Base-by-base conservation (phyloP, 2,797 vertebrate genomes). In the Prionace glauca region DNA sequence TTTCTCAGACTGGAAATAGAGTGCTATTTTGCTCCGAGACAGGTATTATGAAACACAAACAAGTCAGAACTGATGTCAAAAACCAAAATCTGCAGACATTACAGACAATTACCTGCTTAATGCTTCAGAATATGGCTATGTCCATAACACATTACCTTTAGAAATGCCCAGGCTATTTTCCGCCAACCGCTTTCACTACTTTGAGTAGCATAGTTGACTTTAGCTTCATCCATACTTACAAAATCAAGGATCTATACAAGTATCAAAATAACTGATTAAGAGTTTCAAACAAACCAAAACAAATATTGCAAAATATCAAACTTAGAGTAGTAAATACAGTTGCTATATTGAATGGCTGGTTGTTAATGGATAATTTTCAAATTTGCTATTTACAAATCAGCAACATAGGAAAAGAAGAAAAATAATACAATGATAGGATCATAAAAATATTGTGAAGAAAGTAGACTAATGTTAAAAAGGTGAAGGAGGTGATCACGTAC, bases 81-180 rank as follows among this genome's bases (percentile, higher is more conserved):
- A 62, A 87, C 88, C 65, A 91, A 91, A 67, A 67, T 24, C 20
- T 1, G 36, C 67, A 69, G 69, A 92, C 18, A 92, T 22, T 24
- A 62, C 62, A 36, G n/a, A 41, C 56, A 45, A 26, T 32, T 56
- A 3, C 29, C 16, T 29, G 22, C 69, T 74, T 72, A 50, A 69
- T 71, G 7, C 26, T 77, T 94, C 69, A 94, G 93, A 94, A 50
- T 56, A 14, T 74, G 18, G n/a, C 29, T 32, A 56, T 62, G 14
- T 50, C 71, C 45, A 95, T 60, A 69, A 32, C 0, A 79, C 95
- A 96, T 16, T 97, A 99, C 99, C 98, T 99, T 99, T 77, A 99
- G 97, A 97, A 99, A 99, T 2, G 98, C 99, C 99, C 99, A 99
- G 0, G 98, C 99, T 95, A 99, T 98, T 97, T 99, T 99, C 93